phyloP scores from a whole-genome alignment of 2,888 invertebrate genomes.

The Stegophylla sp. region DNA sequence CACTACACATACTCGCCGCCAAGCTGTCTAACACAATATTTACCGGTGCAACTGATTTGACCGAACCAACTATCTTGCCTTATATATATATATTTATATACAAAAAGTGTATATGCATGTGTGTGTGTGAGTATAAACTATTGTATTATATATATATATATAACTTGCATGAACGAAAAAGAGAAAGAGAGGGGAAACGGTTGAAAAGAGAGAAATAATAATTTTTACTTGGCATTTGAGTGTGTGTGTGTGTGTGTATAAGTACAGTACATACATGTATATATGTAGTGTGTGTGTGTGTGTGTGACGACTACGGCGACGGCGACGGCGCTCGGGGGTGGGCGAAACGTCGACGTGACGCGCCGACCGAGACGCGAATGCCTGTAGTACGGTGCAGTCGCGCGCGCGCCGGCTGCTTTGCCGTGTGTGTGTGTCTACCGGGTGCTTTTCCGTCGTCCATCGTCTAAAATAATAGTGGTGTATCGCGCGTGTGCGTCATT shows the following conservation, averaged over 20 bases:
- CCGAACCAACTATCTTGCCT: too few relatives aligned
- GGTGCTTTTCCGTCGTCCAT: background rate
- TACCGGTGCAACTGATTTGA: too few relatives aligned
- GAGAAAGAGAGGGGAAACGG: background rate
- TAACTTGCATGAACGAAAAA: background rate
- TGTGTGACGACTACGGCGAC: background rate
- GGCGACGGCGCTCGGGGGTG: conserved; percentile 41
- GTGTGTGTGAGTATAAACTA: too few relatives aligned
- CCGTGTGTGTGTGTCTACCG: conserved; percentile 29
- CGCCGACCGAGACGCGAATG: conserved; percentile 49
- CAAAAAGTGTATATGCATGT: too few relatives aligned
- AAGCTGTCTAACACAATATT: too few relatives aligned
- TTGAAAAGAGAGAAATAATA: conserved; percentile 15
- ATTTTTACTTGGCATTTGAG: conserved; percentile 20
- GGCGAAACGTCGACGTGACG: conserved; percentile 49
- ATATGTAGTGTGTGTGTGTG: background rate
- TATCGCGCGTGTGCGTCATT: too few relatives aligned
- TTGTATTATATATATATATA: background rate
- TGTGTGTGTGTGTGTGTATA: background rate
- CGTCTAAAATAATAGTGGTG: background rate
- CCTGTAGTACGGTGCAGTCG: conserved; percentile 44
- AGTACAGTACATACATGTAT: too few relatives aligned
- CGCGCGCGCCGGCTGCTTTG: conserved; percentile 42
- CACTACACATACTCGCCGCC: too few relatives aligned
- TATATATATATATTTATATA: too few relatives aligned